These are phyloP conservation scores for Peromyscus californicus DNA, from an alignment of 2,113 vertebrate genomes.

Conservation along the genomic window DNA sequence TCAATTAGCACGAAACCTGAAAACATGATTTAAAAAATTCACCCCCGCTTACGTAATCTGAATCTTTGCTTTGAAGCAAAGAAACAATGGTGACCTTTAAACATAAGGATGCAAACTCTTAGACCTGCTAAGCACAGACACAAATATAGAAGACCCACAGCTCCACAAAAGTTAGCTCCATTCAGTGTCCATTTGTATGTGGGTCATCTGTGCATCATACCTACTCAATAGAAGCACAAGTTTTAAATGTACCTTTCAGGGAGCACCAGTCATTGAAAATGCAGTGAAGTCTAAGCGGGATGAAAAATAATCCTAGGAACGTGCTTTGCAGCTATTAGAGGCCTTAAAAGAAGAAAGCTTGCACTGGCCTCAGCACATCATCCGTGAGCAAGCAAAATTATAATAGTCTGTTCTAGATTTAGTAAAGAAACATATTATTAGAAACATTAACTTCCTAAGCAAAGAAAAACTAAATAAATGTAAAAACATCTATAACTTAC, in stretches of 20 bases:
- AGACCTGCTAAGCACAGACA: not conserved
- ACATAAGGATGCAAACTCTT: not conserved
- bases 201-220: not conserved
- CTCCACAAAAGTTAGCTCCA: conserved; percentile 6
- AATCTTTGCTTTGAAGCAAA: conserved; percentile 46
- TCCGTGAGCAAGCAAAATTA: conserved; percentile 47
- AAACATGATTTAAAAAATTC: conserved; percentile 51
- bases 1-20: conserved; percentile 23
- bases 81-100: not conserved
- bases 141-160: not conserved
- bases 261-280: not conserved
- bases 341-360: conserved; percentile 14
- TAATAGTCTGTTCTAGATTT: conserved; percentile 34
- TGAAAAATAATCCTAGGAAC: not conserved
- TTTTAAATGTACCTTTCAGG: not conserved
- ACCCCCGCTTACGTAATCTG: not conserved
- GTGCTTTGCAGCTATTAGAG: not conserved
- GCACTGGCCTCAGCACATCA: not conserved
- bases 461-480: conserved; percentile 50
- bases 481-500: conserved; percentile 42
- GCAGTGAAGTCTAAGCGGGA: not conserved
- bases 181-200: not conserved
- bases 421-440: not conserved
- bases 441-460: conserved; percentile 4
- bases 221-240: conserved; percentile 4